phyloP scores from a whole-genome alignment of 2,888 invertebrate genomes.

The Phyto melanocephala region DNA sequence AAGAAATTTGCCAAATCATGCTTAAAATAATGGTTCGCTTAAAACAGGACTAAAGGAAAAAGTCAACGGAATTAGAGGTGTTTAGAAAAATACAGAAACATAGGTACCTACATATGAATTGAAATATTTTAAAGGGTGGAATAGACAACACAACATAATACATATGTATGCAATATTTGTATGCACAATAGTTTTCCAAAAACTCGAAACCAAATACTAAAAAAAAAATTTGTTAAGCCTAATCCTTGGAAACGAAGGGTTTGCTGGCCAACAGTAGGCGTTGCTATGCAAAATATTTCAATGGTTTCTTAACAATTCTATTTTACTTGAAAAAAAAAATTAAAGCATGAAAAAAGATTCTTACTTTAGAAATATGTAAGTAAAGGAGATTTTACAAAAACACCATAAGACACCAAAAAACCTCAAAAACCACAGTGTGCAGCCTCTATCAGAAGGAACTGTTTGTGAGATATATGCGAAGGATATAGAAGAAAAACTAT shows the following conservation, averaged over 20 bases:
- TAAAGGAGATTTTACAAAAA: background rate
- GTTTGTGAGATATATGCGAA: background rate
- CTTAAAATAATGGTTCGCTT: conserved; percentile 2
- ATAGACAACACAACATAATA: conserved; percentile 10
- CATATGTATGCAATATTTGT: background rate
- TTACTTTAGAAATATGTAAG: background rate
- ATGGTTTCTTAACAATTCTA: conserved; percentile 1
- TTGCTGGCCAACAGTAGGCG: conserved; percentile 18
- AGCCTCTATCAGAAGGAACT: background rate
- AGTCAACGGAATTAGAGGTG: conserved; percentile 76
- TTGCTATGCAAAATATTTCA: conserved; percentile 50
- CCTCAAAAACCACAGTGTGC: conserved; percentile 64
- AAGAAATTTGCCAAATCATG: conserved; percentile 60
- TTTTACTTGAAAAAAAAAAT: conserved; percentile 47
- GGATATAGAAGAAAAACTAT: conserved; percentile 17
- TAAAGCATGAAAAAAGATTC: conserved; percentile 55
- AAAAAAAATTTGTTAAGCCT: conserved; percentile 72
- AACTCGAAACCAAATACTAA: background rate
- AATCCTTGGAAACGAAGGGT: conserved; percentile 69
- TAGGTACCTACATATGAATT: background rate
- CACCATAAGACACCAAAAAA: conserved; percentile 7
- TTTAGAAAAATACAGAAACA: conserved; percentile 69
- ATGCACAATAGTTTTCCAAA: background rate
- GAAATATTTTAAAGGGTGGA: background rate
- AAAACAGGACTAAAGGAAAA: conserved; percentile 59